A percentile compares a stretch with the other conserved stretches of the same genome.
Evolutionary conservation across 2,113 vertebrate species (phyloP).

Genomic region (Sialia sialis): DNA sequence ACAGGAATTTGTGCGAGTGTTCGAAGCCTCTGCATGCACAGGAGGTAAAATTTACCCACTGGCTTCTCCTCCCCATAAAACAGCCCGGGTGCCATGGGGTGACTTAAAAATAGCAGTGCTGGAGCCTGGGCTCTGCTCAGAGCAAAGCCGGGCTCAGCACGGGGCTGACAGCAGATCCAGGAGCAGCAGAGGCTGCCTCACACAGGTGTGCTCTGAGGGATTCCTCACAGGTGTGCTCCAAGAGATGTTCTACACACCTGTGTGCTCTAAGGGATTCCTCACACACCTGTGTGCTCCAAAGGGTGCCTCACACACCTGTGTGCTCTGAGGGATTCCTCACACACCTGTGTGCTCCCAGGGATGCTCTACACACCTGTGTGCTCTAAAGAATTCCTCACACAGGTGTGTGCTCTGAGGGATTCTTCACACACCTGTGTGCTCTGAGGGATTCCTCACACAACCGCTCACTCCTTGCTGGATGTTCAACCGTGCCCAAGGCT

Average conservation of each 20-base stretch:
- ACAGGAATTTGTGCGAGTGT: background rate
- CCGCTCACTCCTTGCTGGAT: fast-evolving
- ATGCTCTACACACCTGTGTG: background rate
- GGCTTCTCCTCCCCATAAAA: background rate
- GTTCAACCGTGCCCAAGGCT: background rate
- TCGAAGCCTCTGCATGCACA: background rate
- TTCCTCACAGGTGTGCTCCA: fast-evolving
- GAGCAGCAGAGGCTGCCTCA: background rate
- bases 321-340: background rate
- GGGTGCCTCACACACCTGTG: background rate
- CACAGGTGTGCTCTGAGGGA: background rate
- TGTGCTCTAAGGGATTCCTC: background rate
- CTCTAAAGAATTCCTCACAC: background rate
- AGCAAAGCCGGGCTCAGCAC: too few species aligned
- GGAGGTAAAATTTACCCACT: background rate
- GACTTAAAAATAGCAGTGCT: background rate
- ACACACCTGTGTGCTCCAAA: background rate
- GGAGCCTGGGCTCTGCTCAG: background rate
- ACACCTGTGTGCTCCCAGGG: background rate
- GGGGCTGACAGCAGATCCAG: background rate
- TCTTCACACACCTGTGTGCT: background rate
- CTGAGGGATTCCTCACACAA: background rate
- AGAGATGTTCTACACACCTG: background rate
- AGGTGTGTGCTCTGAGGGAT: background rate
- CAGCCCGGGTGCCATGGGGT: background rate